Percentiles rank a stretch among this genome's conserved stretches.
Evolutionary conservation across 1,140 invertebrate species (phyloP).

Genomic region (Lanistes nyassanus): DNA sequence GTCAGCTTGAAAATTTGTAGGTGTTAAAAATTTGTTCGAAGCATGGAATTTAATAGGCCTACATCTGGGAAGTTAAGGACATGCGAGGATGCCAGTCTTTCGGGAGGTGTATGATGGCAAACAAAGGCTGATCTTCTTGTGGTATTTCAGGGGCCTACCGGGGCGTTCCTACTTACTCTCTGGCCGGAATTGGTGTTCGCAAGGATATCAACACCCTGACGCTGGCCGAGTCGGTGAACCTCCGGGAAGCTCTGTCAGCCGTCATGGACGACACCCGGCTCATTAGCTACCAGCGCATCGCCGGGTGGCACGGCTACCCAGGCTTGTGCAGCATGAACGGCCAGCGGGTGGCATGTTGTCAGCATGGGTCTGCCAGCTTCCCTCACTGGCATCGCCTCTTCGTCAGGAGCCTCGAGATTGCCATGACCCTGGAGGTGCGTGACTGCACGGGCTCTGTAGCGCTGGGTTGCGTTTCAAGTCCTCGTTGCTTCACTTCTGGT

Average conservation of each 20-base stretch:
- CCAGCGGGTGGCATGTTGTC: constrained; percentile 30
- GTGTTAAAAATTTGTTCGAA: too few relatives aligned
- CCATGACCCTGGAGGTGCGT: constrained; percentile 15
- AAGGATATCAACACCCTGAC: constrained; percentile 35
- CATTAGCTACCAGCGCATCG: constrained; percentile 25
- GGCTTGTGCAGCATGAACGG: constrained; percentile 5
- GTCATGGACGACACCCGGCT: constrained; percentile 12
- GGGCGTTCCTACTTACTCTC: background rate
- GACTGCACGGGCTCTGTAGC: background rate
- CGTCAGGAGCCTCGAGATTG: constrained; percentile 20
- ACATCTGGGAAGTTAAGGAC: too few relatives aligned
- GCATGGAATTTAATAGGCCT: too few relatives aligned
- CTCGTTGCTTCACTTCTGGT: background rate
- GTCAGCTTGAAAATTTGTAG: too few relatives aligned
- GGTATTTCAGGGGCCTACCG: background rate
- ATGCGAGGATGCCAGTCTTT: too few relatives aligned
- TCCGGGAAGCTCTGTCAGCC: constrained; percentile 22
- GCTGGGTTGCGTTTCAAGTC: background rate
- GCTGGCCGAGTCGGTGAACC: constrained; percentile 29
- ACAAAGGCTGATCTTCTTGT: too few relatives aligned
- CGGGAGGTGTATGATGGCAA: too few relatives aligned
- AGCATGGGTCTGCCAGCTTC: constrained; percentile 39
- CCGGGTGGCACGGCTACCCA: constrained; percentile 21
- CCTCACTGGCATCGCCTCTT: constrained; percentile 38
- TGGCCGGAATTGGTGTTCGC: constrained; percentile 28